These are phyloP conservation scores for Pseudoatta argentina DNA, from an alignment of 1,140 invertebrate species.

Conservation along the genomic window DNA sequence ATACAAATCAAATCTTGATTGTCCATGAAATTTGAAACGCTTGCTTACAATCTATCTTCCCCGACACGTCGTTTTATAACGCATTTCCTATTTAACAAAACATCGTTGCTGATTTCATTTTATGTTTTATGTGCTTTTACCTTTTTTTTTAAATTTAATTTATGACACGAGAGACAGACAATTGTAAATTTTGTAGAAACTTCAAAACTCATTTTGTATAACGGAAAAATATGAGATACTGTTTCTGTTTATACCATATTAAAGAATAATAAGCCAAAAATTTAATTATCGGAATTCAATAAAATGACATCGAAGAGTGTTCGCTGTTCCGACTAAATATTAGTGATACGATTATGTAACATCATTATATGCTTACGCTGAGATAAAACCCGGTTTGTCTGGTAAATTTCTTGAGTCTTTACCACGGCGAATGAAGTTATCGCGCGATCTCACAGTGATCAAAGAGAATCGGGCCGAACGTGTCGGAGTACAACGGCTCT, in stretches of 20 bases:
- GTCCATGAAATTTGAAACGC: conserved; percentile 58
- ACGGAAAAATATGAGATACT: not conserved
- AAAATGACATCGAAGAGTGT: not conserved
- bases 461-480: conserved; percentile 74
- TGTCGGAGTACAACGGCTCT: conserved; percentile 67
- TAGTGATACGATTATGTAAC: conserved; percentile 17
- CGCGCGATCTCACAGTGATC: conserved; percentile 75
- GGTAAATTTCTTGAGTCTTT: conserved; percentile 61
- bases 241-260: not conserved
- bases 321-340: not conserved
- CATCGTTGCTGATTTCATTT: not conserved
- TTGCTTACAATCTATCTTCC: conserved; percentile 20
- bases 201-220: not conserved
- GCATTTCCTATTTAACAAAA: conserved; percentile 16
- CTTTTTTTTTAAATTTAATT: conserved; percentile 32
- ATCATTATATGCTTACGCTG: conserved; percentile 18
- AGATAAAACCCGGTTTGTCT: conserved; percentile 58
- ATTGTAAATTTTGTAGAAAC: conserved; percentile 25
- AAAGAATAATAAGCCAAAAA: not conserved
- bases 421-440: conserved; percentile 71
- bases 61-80: not conserved
- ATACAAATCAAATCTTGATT: conserved; percentile 46
- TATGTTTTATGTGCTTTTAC: not conserved
- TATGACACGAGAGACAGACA: not conserved
- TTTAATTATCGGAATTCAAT: not conserved